Conservation (phyloP, 1,140 invertebrate species). For the Drosophila neocordata region DNA sequence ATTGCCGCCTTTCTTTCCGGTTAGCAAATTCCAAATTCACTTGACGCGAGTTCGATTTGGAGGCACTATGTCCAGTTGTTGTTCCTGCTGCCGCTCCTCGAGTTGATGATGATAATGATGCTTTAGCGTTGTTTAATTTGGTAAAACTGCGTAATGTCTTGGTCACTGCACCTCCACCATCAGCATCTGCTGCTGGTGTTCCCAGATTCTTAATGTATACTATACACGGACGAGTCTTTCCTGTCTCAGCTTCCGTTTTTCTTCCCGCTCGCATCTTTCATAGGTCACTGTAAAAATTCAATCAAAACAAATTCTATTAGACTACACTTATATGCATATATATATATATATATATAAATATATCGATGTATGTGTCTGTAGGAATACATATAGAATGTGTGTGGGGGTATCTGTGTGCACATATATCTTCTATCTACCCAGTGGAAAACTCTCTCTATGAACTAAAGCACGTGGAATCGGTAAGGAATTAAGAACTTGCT, state of each 20-base stretch:
- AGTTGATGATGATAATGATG: not conserved
- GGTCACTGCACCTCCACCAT: not conserved
- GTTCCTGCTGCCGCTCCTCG: not conserved
- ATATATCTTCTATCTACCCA: conserved; percentile 6
- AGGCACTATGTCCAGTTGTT: not conserved
- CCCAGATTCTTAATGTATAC: conserved; percentile 63
- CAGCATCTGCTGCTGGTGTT: conserved; percentile 24
- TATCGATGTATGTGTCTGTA: not conserved
- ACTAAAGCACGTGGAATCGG: not conserved
- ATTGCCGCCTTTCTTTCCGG: not conserved
- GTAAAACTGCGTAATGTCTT: not conserved
- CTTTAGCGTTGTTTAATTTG: conserved; percentile 12
- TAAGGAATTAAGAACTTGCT: no score
- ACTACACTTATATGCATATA: not conserved
- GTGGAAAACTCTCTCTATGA: not conserved
- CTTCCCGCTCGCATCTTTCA: conserved; percentile 77
- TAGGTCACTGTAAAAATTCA: conserved; percentile 47
- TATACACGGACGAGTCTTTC: conserved; percentile 69
- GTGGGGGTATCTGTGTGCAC: not conserved
- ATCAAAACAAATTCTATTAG: conserved; percentile 23
- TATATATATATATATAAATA: not conserved
- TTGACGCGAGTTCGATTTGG: not conserved
- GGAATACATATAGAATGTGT: not conserved
- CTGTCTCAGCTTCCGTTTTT: conserved; percentile 58
- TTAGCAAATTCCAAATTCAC: not conserved